Evolutionary conservation across 2,797 vertebrate genomes (phyloP).

Genomic region (Paguma larvata): DNA sequence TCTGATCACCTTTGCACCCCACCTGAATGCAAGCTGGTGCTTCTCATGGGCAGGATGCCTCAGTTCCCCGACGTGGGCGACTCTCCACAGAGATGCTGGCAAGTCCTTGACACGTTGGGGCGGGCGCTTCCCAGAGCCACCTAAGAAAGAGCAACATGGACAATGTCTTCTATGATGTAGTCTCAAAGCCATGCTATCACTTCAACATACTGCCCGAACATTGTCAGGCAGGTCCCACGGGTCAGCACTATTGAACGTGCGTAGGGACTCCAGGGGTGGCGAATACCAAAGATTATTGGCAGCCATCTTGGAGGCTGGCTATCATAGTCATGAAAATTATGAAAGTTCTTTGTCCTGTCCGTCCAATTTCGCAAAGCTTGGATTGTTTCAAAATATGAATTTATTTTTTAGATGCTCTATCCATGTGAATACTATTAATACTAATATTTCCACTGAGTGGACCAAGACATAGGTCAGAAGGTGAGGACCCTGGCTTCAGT

Average conservation of each 20-base stretch:
- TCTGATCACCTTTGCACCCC: background rate
- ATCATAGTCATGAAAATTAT: background rate
- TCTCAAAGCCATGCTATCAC: background rate
- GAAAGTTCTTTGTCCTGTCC: background rate
- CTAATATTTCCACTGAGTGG: background rate
- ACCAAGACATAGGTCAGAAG: background rate
- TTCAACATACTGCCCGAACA: background rate
- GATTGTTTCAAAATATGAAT: background rate
- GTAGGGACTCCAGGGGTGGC: background rate
- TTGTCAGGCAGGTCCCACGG: background rate
- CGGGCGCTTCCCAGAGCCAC: background rate
- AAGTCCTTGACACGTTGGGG: background rate
- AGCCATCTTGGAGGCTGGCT: background rate
- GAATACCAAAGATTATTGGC: background rate
- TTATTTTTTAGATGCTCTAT: background rate
- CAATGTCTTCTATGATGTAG: background rate
- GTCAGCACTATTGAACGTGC: background rate
- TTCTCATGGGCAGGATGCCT: background rate
- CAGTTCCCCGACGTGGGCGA: background rate
- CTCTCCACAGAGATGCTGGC: background rate
- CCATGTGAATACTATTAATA: background rate
- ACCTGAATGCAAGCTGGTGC: background rate
- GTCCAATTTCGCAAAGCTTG: background rate
- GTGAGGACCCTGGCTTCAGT: background rate
- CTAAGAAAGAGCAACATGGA: background rate